Conservation (phyloP, 2,888 invertebrate genomes). For the Nysson spinosus region DNA sequence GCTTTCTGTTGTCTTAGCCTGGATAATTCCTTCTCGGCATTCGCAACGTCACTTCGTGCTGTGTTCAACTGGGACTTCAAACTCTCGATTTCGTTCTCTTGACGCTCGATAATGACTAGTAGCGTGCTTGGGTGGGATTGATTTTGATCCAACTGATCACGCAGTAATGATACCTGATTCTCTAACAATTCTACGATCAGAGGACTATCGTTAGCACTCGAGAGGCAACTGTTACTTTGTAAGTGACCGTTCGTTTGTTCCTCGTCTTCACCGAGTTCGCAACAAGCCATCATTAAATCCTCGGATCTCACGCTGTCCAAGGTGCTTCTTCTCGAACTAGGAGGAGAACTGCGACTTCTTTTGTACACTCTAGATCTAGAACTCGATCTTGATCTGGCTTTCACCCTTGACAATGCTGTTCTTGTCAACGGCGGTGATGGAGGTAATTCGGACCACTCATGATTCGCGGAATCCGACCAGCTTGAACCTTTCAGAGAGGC, state of each 20-base stretch:
- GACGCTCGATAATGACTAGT: conserved; percentile 80
- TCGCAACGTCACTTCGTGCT: conserved; percentile 81
- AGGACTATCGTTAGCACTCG: conserved; percentile 67
- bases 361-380: conserved; percentile 80
- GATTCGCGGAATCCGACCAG: conserved; percentile 69
- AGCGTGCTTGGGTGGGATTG: conserved; percentile 71
- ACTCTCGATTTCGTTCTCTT: conserved; percentile 84
- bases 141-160: conserved; percentile 69
- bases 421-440: conserved; percentile 83
- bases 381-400: conserved; percentile 80
- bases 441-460: conserved; percentile 78
- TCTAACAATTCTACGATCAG: conserved; percentile 72
- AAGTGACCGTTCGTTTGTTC: conserved; percentile 76
- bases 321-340: conserved; percentile 81
- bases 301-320: conserved; percentile 83
- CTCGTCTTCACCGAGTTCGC: conserved; percentile 79
- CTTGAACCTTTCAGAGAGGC: conserved; percentile 58
- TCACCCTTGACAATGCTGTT: conserved; percentile 82
- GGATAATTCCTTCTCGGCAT: conserved; percentile 86
- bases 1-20: conserved; percentile 84
- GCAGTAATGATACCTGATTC: conserved; percentile 68
- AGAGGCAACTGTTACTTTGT: conserved; percentile 67
- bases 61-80: conserved; percentile 84
- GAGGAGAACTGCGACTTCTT: conserved; percentile 82
- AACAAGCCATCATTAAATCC: conserved; percentile 78